Percentiles rank a stretch among this genome's conserved stretches.
phyloP scores from a whole-genome alignment of 1,140 invertebrate genomes.

The Pteromalus puparum region DNA sequence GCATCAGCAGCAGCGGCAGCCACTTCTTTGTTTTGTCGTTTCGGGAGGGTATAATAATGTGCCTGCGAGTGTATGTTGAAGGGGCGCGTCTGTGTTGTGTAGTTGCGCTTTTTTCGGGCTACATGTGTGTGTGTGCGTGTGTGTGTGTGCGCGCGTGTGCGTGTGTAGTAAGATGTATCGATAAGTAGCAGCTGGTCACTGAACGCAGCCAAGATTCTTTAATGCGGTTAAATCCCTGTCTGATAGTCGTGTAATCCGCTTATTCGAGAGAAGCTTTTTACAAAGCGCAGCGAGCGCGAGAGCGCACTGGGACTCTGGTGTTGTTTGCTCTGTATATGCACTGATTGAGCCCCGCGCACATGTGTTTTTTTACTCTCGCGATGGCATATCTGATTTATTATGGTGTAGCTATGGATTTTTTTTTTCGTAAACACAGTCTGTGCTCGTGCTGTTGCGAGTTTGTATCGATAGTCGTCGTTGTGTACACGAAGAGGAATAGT shows the following conservation, averaged over 20 bases:
- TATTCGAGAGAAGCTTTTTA: constrained; percentile 9
- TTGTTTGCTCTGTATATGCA: no score
- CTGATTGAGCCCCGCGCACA: not conserved
- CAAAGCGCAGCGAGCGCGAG: not conserved
- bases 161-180: constrained; percentile 16
- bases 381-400: not conserved
- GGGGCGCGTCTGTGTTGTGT: not conserved
- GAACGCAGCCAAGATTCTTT: constrained; percentile 13
- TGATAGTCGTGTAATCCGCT: constrained; percentile 44
- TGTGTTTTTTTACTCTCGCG: not conserved
- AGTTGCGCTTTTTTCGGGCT: constrained; percentile 34
- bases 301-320: no score
- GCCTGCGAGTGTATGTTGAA: not conserved
- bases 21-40: constrained; percentile 13
- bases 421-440: no score
- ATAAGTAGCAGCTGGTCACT: constrained; percentile 41
- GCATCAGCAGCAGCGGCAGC: not conserved
- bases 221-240: constrained; percentile 21
- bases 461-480: no score
- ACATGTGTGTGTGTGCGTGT: no score
- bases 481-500: no score
- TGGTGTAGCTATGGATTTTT: no score
- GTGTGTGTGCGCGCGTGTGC: no score
- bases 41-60: not conserved
- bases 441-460: no score